phyloP scores from a whole-genome alignment of 2,888 invertebrate genomes.

The Drosophila paramelanica region DNA sequence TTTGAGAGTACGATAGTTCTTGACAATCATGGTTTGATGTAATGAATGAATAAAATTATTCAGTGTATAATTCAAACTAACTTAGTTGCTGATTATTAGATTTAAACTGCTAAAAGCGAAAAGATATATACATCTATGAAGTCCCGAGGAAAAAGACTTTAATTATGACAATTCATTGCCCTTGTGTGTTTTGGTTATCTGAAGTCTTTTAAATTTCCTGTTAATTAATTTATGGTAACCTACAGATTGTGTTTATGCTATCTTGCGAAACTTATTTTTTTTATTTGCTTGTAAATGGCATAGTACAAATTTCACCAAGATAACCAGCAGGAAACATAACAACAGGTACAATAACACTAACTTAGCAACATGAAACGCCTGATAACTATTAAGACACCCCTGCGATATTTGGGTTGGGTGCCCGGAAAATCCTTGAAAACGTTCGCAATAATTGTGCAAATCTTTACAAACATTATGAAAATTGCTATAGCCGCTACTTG shows the following conservation, averaged over 20 bases:
- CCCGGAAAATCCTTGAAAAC: constrained; percentile 71
- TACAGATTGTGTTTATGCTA: no score
- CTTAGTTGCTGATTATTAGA: no score
- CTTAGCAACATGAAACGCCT: constrained; percentile 56
- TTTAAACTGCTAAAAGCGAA: no score
- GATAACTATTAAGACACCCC: constrained; percentile 78
- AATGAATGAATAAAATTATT: constrained; percentile 16
- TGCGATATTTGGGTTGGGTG: constrained; percentile 58
- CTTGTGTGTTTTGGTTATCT: no score
- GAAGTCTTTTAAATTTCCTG: no score
- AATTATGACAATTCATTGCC: no score
- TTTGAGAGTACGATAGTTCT: constrained; percentile 7
- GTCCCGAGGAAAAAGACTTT: no score
- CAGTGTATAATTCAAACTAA: no score
- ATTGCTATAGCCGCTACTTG: constrained; percentile 72
- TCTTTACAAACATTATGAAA: constrained; percentile 81
- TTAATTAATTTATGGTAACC: no score
- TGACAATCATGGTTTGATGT: constrained; percentile 28
- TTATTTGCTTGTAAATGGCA: constrained; percentile 54
- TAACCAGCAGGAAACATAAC: constrained; percentile 23
- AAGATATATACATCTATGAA: no score
- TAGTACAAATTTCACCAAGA: constrained; percentile 46
- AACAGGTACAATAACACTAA: constrained; percentile 27
- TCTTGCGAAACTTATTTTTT: constrained; percentile 53
- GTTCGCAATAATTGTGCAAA: constrained; percentile 79